These are phyloP conservation scores for Himalopsyche anomala DNA, from an alignment of 2,888 invertebrate species.

Conservation along the genomic window DNA sequence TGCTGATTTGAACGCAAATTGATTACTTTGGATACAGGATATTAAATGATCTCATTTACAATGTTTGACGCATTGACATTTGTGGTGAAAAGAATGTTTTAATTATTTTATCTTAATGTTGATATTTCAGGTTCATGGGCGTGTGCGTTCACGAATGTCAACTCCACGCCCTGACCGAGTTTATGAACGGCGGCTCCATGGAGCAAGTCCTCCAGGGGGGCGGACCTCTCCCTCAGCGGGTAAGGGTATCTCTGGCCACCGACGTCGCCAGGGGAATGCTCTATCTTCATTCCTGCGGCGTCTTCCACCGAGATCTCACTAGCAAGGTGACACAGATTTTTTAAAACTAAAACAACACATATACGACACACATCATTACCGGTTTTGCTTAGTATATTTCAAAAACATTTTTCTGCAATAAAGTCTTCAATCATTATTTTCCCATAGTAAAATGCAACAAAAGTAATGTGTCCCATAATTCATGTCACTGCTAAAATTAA, in stretches of 20 bases:
- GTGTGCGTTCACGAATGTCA: conserved; percentile 98
- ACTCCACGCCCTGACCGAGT: conserved; percentile 96
- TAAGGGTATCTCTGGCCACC: conserved; percentile 88
- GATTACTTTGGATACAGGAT: no score
- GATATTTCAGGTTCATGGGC: conserved; percentile 87
- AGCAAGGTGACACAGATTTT: conserved; percentile 83
- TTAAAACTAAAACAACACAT: neutral
- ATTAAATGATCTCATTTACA: no score
- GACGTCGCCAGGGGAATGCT: conserved; percentile 95
- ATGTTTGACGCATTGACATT: no score
- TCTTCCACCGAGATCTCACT: conserved; percentile 97
- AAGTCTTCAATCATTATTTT: no score
- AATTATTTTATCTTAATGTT: neutral
- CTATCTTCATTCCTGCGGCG: conserved; percentile 93
- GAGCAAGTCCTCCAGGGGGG: conserved; percentile 91
- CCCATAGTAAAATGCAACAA: no score
- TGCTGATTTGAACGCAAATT: no score
- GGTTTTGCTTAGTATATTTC: no score
- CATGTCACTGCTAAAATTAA: no score
- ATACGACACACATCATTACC: no score
- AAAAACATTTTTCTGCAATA: neutral
- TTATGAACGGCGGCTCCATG: conserved; percentile 95
- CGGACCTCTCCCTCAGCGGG: conserved; percentile 85
- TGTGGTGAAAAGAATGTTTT: neutral
- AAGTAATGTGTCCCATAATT: no score